Conservation (phyloP, 2,797 vertebrate genomes). For the Rhinatrema bivittatum region DNA sequence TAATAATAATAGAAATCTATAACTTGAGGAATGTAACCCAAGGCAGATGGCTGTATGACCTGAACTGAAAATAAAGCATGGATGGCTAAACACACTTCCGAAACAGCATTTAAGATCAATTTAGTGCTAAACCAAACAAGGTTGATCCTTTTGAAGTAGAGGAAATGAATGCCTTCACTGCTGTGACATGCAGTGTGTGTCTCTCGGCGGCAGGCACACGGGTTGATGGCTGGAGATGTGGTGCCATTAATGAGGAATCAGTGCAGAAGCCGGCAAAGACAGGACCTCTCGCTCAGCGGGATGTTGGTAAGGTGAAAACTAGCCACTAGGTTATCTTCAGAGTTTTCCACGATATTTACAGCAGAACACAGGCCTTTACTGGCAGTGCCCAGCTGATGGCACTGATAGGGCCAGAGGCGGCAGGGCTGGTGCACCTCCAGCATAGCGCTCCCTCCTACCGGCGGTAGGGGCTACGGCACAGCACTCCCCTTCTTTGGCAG, state of each 20-base stretch:
- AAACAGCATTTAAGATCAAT: constrained; percentile 41
- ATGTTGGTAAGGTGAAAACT: too few relatives aligned
- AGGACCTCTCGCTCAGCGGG: too few relatives aligned
- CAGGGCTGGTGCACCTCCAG: too few relatives aligned
- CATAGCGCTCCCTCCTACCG: too few relatives aligned
- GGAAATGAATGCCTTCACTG: constrained; percentile 46
- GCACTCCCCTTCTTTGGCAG: too few relatives aligned
- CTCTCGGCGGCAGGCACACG: constrained; percentile 43
- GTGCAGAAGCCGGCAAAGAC: too few relatives aligned
- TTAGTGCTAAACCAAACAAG: constrained; percentile 29
- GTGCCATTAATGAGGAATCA: constrained; percentile 30
- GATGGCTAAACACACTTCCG: constrained; percentile 34
- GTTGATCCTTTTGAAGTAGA: constrained; percentile 44
- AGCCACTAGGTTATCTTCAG: too few relatives aligned
- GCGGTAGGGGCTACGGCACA: too few relatives aligned
- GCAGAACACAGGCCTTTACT: too few relatives aligned
- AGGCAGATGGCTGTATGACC: constrained; percentile 17
- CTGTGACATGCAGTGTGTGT: constrained; percentile 43
- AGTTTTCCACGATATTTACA: too few relatives aligned
- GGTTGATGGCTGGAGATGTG: constrained; percentile 31
- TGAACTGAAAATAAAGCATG: constrained; percentile 23
- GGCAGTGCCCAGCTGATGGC: too few relatives aligned
- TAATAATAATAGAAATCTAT: constrained; percentile 12
- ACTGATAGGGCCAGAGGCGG: too few relatives aligned
- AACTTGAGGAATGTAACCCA: constrained; percentile 4